Evolutionary conservation across 2,888 invertebrate genomes (phyloP).

Genomic region (Podabrus alpinus): DNA sequence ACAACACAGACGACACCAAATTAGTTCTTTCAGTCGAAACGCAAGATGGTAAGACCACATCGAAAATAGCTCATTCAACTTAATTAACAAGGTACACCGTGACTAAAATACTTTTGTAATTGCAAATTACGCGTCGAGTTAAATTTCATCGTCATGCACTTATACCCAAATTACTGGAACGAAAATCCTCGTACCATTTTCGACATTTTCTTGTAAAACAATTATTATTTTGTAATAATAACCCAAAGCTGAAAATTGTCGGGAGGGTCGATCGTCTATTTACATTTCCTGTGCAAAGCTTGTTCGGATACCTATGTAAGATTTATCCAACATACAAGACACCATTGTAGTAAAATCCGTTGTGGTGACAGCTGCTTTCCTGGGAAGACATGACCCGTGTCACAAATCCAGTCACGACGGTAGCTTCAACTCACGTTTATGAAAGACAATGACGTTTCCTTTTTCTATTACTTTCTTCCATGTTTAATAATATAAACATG

Average conservation of each 20-base stretch:
- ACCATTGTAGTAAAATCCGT: slow-evolving; percentile 32
- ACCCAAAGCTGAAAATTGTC: background rate
- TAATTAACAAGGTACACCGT: background rate
- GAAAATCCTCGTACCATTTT: background rate
- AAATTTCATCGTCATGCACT: background rate
- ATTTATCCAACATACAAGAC: slow-evolving; percentile 19
- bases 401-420: slow-evolving; percentile 29
- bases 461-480: slow-evolving; percentile 9
- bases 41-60: slow-evolving; percentile 15
- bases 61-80: background rate
- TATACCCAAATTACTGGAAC: background rate
- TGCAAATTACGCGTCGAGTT: background rate
- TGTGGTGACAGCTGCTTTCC: slow-evolving; percentile 40
- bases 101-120: slow-evolving; percentile 1
- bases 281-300: slow-evolving; percentile 15
- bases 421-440: slow-evolving; percentile 24
- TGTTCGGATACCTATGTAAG: slow-evolving; percentile 11
- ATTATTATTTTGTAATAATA: background rate
- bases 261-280: slow-evolving; percentile 1
- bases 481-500: background rate
- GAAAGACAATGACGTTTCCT: slow-evolving; percentile 12
- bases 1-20: slow-evolving; percentile 2
- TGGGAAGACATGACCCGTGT: slow-evolving; percentile 34
- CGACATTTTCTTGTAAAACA: background rate
- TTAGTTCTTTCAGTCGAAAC: slow-evolving; percentile 6